Evolutionary conservation across 2,113 vertebrate species (phyloP).

Genomic region (Asarcornis scutulata): DNA sequence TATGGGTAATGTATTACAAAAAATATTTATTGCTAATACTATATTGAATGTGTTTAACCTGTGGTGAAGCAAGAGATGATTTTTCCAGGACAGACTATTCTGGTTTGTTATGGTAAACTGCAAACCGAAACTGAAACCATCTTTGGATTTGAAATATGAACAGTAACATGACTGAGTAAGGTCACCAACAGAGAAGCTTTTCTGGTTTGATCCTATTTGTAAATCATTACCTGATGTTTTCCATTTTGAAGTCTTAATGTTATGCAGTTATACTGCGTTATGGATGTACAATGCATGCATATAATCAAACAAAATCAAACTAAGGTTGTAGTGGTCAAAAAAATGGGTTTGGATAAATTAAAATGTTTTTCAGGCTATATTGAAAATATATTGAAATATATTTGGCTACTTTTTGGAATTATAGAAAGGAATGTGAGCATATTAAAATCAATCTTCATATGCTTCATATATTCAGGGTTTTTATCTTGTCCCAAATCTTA

Average conservation of each 20-base stretch:
- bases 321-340: background rate
- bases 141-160: background rate
- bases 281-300: background rate
- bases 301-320: background rate
- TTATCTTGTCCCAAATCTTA: constrained; percentile 4
- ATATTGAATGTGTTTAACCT: background rate
- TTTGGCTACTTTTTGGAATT: background rate
- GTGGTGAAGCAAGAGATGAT: background rate
- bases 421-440: background rate
- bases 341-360: background rate
- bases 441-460: background rate
- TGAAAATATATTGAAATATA: background rate
- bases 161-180: background rate
- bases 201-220: background rate
- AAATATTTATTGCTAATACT: constrained; percentile 41
- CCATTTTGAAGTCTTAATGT: background rate
- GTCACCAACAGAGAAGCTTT: background rate
- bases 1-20: constrained; percentile 51
- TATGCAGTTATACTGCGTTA: background rate
- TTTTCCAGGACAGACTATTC: background rate
- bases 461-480: background rate
- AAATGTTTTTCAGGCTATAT: background rate
- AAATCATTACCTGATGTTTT: background rate
- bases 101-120: background rate
- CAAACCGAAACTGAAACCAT: background rate